Percentiles rank a stretch among this genome's conserved stretches.
These are phyloP conservation scores for Pedicia rivosa DNA, from an alignment of 2,888 invertebrate genomes.

Conservation along the genomic window DNA sequence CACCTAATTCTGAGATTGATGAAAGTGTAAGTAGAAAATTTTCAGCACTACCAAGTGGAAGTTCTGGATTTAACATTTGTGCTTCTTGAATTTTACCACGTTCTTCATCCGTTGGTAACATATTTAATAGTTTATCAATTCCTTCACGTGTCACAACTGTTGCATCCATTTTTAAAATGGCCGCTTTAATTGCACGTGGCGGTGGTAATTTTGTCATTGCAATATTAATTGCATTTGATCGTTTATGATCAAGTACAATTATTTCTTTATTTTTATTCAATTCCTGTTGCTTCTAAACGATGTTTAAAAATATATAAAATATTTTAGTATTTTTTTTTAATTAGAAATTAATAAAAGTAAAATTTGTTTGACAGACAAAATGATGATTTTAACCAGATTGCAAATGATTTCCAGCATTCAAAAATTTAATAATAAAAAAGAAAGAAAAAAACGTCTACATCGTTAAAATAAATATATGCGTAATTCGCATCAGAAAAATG, in stretches of 20 bases:
- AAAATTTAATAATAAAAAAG: too few relatives aligned
- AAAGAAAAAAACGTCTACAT: too few relatives aligned
- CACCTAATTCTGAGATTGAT: conserved; percentile 87
- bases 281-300: conserved; percentile 68
- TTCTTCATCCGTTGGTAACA: conserved; percentile 96
- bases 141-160: conserved; percentile 96
- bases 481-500: too few relatives aligned
- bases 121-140: conserved; percentile 91
- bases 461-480: too few relatives aligned
- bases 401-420: too few relatives aligned
- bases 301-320: too few relatives aligned
- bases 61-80: conserved; percentile 38
- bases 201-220: conserved; percentile 98
- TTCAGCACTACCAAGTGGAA: conserved; percentile 73
- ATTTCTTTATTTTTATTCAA: conserved; percentile 77
- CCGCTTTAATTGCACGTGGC: conserved; percentile 95
- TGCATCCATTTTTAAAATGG: conserved; percentile 97
- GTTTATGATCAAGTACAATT: conserved; percentile 88
- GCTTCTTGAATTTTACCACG: conserved; percentile 92
- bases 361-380: too few relatives aligned
- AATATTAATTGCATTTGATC: conserved; percentile 98
- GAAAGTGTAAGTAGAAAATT: conserved; percentile 95
- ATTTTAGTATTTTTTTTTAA: too few relatives aligned
- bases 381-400: too few relatives aligned
- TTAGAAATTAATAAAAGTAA: too few relatives aligned